These are phyloP conservation scores for Trissolcus basalis DNA, from an alignment of 1,140 invertebrate genomes.

Conservation along the genomic window DNA sequence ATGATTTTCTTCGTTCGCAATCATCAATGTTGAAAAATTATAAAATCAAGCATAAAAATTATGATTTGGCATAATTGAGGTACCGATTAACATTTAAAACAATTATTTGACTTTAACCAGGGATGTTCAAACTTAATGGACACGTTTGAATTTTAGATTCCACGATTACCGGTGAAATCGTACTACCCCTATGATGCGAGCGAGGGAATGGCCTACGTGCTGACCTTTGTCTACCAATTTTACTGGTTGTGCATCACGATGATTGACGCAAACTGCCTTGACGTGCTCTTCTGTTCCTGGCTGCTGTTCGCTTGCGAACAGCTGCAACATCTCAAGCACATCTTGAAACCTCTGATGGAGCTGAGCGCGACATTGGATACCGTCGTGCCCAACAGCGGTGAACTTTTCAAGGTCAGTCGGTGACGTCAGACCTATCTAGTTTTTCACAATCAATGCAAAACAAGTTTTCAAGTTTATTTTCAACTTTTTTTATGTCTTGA, in stretches of 20 bases:
- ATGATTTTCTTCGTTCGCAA: no score
- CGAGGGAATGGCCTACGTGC: slow-evolving; percentile 80
- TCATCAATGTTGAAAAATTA: no score
- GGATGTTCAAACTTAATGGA: no score
- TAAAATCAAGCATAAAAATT: no score
- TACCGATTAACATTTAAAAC: no score
- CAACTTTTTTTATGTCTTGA: no score
- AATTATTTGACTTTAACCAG: no score
- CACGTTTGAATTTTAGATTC: slow-evolving; percentile 77
- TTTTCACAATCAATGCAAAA: no score
- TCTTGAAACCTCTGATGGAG: slow-evolving; percentile 90
- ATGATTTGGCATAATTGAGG: no score
- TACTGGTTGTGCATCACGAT: slow-evolving; percentile 86
- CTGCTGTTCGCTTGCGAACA: slow-evolving; percentile 89
- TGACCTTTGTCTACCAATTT: slow-evolving; percentile 83
- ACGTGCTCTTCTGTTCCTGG: slow-evolving; percentile 89
- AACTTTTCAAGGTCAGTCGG: slow-evolving; percentile 79
- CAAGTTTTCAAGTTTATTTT: no score
- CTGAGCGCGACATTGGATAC: slow-evolving; percentile 87
- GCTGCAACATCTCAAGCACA: slow-evolving; percentile 87
- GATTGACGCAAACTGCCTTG: slow-evolving; percentile 82
- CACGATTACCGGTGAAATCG: slow-evolving; percentile 83
- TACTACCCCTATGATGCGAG: slow-evolving; percentile 86
- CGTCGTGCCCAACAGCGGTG: slow-evolving; percentile 85
- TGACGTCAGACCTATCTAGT: not conserved